Evolutionary conservation across 2,113 vertebrate species (phyloP).

Genomic region (Poeciliopsis occidentalis): DNA sequence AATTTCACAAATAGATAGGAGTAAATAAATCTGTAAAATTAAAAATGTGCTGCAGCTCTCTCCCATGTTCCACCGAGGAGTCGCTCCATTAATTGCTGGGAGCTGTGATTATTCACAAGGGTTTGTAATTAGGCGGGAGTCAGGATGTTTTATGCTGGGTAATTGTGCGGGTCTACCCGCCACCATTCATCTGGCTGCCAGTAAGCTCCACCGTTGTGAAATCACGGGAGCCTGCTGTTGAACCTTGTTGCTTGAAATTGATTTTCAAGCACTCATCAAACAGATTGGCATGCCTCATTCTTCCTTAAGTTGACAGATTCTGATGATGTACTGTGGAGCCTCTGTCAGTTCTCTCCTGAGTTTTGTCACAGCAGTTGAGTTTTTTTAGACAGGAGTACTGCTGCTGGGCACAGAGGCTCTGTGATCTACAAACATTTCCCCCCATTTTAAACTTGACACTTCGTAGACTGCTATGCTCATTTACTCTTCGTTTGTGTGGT

Average conservation of each 20-base stretch:
- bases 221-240: conserved; percentile 51
- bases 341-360: conserved; percentile 53
- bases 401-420: conserved; percentile 19
- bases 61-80: conserved; percentile 53
- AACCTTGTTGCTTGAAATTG: conserved; percentile 69
- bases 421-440: conserved; percentile 52
- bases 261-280: conserved; percentile 71
- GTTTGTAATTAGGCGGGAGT: conserved; percentile 78
- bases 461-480: conserved; percentile 28
- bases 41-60: conserved; percentile 52
- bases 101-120: conserved; percentile 78
- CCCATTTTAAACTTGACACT: conserved; percentile 24
- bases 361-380: conserved; percentile 30
- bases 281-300: conserved; percentile 66
- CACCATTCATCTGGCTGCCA: conserved; percentile 53
- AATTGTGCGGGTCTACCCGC: conserved; percentile 67
- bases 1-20: conserved; percentile 56
- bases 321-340: conserved; percentile 27
- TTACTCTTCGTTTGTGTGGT: conserved; percentile 45
- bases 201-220: conserved; percentile 56
- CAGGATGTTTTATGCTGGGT: conserved; percentile 70
- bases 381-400: conserved; percentile 14
- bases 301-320: conserved; percentile 56
- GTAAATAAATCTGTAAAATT: conserved; percentile 62
- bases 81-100: conserved; percentile 71